Base-by-base conservation (phyloP, 2,888 invertebrate genomes). In the Cheilosia impressa region DNA sequence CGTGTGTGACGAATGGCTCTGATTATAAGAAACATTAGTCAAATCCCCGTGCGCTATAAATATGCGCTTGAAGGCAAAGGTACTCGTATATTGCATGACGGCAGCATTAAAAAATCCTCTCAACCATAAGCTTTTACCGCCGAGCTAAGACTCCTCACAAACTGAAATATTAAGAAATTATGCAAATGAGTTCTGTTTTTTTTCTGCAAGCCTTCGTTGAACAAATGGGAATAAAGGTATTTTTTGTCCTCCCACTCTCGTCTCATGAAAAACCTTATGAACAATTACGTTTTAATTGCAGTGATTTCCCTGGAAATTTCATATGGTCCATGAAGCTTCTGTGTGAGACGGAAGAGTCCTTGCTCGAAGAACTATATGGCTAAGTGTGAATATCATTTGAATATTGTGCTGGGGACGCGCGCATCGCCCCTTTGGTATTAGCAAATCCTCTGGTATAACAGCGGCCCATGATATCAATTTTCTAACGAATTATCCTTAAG, bases 141-240 rank as follows among this genome's bases (percentile, higher is more conserved):
- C 68, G 50, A 38, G 52, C 19, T 34, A 72, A 72, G 73, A 52
- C 71, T 81, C 83, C 71, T 81, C 83, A 87, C 87, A 89, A 91
- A 90, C 90, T 90, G 91, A 90, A 90, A 90, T 90, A 91, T 91
- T 91, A 91, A 91, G 88, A 91, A 91, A 92, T 91, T 91, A 91
- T 91, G 91, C 90, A 91, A 92, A 91, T 91, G 91, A 90, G 90
- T 90, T 90, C 88, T 73, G 87, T 81, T 80, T 63, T 88, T 27
- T 27, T 27, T 6, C 27, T 27, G 6, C 6, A 6, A 27, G 68
- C 75, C 60, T 62, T 24, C 65, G 31, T 69, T 87, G 75, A 58
- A 79, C 72, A 60, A 87, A 84, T 62, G 79, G 60, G 3, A 78
- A 71, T 45, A 65, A 77, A 80, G 76, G 62, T 73, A 53, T 58